Percentiles rank a stretch among this genome's conserved stretches.
These are phyloP conservation scores for Troilus luridus DNA, from an alignment of 2,888 invertebrate genomes.

Conservation along the genomic window DNA sequence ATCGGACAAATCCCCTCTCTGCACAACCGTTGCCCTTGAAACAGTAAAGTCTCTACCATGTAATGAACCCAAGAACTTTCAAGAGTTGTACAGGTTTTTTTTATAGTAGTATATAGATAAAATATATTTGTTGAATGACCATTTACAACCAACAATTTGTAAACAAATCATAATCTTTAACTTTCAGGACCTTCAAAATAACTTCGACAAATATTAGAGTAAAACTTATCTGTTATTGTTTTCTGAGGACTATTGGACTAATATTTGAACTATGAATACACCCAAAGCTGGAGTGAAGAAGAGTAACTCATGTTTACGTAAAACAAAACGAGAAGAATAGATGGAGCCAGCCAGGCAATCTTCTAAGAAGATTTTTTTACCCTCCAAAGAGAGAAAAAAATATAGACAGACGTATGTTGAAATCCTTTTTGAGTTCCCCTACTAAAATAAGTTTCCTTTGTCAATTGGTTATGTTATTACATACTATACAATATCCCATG, in stretches of 20 bases:
- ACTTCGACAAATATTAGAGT: not conserved
- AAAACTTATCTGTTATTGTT: not conserved
- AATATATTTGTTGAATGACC: too few relatives aligned
- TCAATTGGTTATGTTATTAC: too few relatives aligned
- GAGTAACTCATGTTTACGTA: not conserved
- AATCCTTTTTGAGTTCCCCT: not conserved
- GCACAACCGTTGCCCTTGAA: too few relatives aligned
- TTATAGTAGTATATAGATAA: too few relatives aligned
- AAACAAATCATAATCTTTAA: not conserved
- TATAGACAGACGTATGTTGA: not conserved
- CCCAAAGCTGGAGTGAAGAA: not conserved
- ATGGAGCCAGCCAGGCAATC: not conserved
- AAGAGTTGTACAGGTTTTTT: too few relatives aligned
- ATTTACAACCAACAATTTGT: not conserved
- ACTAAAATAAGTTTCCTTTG: rapidly evolving
- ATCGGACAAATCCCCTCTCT: too few relatives aligned
- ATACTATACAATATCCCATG: too few relatives aligned
- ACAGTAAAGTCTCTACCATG: too few relatives aligned
- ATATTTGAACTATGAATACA: not conserved
- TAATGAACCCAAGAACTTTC: too few relatives aligned
- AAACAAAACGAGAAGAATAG: not conserved
- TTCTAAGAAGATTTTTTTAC: not conserved
- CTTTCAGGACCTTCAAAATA: not conserved
- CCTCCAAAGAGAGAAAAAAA: not conserved
- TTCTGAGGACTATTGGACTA: not conserved